phyloP scores from a whole-genome alignment of 2,113 vertebrate species.

The Atherinomorus stipes region DNA sequence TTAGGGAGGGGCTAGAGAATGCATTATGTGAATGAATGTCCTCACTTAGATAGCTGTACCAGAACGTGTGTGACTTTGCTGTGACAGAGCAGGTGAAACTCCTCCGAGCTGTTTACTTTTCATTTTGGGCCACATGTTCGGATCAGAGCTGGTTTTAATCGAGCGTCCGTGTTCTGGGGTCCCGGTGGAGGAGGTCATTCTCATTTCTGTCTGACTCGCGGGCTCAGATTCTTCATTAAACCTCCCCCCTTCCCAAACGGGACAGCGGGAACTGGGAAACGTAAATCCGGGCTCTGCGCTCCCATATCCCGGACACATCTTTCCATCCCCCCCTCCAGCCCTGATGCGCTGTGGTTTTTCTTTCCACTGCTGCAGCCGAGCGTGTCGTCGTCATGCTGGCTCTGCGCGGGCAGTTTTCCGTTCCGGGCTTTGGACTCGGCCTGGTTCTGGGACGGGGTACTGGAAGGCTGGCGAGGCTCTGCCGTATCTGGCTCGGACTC shows the following conservation, averaged over 20 bases:
- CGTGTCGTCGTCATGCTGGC: conserved; percentile 11
- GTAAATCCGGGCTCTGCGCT: conserved; percentile 8
- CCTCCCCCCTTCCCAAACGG: not conserved
- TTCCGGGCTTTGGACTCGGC: conserved; percentile 3
- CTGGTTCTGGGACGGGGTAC: not conserved
- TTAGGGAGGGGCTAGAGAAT: too few species aligned
- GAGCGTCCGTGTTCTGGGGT: too few species aligned
- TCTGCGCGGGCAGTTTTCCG: conserved; percentile 1
- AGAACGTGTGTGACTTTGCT: not conserved
- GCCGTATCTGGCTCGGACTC: not conserved
- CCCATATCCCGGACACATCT: conserved; percentile 22
- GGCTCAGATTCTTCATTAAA: not conserved
- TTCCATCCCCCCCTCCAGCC: conserved; percentile 20
- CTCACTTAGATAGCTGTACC: too few species aligned
- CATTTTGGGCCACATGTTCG: too few species aligned
- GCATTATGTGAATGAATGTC: too few species aligned
- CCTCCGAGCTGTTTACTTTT: too few species aligned
- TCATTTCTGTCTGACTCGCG: too few species aligned
- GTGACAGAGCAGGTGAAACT: not conserved
- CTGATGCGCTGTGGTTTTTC: conserved; percentile 17
- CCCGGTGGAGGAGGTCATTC: too few species aligned
- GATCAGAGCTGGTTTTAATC: too few species aligned
- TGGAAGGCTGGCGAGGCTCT: conserved; percentile 25
- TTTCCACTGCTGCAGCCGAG: conserved; percentile 39
- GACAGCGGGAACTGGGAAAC: conserved; percentile 11